These are phyloP conservation scores for Torymus auratus DNA, from an alignment of 2,888 invertebrate species.

Conservation along the genomic window DNA sequence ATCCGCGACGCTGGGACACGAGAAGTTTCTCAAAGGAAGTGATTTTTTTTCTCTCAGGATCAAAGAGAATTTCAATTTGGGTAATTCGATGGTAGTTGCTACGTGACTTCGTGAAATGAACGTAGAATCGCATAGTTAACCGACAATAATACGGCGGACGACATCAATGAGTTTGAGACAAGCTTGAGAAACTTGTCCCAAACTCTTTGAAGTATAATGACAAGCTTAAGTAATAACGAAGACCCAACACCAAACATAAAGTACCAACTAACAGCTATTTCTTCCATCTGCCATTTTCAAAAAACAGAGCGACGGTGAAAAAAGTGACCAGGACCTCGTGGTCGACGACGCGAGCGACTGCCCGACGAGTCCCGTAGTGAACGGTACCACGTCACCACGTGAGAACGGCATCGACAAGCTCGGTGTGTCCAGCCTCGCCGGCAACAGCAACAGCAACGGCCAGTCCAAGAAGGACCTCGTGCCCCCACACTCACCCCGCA, in stretches of 20 bases:
- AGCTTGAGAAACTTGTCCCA: too few species aligned
- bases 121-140: too few species aligned
- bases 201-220: too few species aligned
- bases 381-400: slow-evolving; percentile 90
- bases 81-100: neutral
- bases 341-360: slow-evolving; percentile 97
- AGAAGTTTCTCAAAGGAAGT: neutral
- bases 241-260: too few species aligned
- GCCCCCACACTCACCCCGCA: slow-evolving; percentile 79
- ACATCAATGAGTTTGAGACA: too few species aligned
- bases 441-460: slow-evolving; percentile 64
- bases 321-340: slow-evolving; percentile 93
- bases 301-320: slow-evolving; percentile 87
- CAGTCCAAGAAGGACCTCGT: slow-evolving; percentile 72
- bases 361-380: slow-evolving; percentile 88
- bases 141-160: too few species aligned
- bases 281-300: neutral
- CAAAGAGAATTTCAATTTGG: slow-evolving; percentile 38
- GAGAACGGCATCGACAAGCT: slow-evolving; percentile 91
- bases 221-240: too few species aligned
- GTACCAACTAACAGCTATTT: neutral
- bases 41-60: neutral
- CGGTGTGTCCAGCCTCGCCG: slow-evolving; percentile 71
- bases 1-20: neutral
- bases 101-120: too few species aligned